These are phyloP conservation scores for Liposcelis brunnea DNA, from an alignment of 2,888 invertebrate genomes.

Conservation along the genomic window DNA sequence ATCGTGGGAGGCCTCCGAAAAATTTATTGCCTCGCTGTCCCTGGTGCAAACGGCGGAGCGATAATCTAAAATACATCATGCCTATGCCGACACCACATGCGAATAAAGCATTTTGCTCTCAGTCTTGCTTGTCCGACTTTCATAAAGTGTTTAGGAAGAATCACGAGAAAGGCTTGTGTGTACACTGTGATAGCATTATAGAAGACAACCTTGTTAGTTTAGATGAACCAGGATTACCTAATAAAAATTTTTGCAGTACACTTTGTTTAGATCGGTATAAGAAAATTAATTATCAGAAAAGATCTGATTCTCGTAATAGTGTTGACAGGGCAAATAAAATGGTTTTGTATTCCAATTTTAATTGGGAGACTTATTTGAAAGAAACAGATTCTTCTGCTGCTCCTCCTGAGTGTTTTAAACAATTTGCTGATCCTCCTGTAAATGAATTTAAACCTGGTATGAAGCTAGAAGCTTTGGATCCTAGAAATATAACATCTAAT, in stretches of 20 bases:
- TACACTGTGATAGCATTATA: slow-evolving; percentile 76
- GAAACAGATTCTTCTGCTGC: slow-evolving; percentile 70
- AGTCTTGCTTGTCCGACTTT: slow-evolving; percentile 74
- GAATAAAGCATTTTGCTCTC: slow-evolving; percentile 84
- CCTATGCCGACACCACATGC: slow-evolving; percentile 75
- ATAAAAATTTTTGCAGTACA: slow-evolving; percentile 70
- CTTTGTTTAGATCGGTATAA: slow-evolving; percentile 73
- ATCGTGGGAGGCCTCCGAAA: slow-evolving; percentile 62
- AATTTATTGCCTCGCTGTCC: slow-evolving; percentile 46
- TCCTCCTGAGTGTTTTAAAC: slow-evolving; percentile 77
- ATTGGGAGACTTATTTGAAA: slow-evolving; percentile 72
- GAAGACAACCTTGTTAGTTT: slow-evolving; percentile 47
- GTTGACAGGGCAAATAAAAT: slow-evolving; percentile 13
- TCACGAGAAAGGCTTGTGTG: slow-evolving; percentile 71
- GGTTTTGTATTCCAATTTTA: slow-evolving; percentile 40
- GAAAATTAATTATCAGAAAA: slow-evolving; percentile 33
- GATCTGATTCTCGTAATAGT: not conserved
- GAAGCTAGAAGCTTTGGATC: slow-evolving; percentile 92
- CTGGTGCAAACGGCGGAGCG: slow-evolving; percentile 73
- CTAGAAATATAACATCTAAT: slow-evolving; percentile 85
- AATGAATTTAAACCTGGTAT: slow-evolving; percentile 89
- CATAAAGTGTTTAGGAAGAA: slow-evolving; percentile 41
- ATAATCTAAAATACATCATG: slow-evolving; percentile 66
- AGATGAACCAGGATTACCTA: slow-evolving; percentile 34
- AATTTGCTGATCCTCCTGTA: slow-evolving; percentile 52